Conservation (phyloP, 2,797 vertebrate genomes). For the Danio choprae region DNA sequence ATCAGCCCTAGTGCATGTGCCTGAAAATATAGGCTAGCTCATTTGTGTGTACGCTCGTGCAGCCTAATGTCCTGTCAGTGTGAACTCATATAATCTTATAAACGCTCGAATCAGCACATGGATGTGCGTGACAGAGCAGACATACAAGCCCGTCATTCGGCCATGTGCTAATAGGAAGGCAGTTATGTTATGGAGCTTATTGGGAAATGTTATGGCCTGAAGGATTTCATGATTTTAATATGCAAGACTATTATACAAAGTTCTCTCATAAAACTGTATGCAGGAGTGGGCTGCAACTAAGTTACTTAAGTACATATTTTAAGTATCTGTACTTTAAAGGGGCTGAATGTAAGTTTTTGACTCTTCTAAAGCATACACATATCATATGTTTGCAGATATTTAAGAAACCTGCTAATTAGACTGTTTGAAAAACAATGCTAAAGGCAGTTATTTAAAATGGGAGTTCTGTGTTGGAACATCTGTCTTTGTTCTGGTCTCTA, state of each 20-base stretch:
- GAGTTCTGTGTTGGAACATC: too few relatives aligned
- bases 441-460: too few relatives aligned
- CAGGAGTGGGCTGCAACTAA: too few relatives aligned
- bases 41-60: slow-evolving; percentile 10
- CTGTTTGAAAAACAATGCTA: too few relatives aligned
- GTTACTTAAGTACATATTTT: too few relatives aligned
- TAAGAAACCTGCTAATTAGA: too few relatives aligned
- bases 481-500: too few relatives aligned
- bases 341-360: too few relatives aligned
- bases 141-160: not conserved
- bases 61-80: slow-evolving; percentile 30
- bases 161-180: slow-evolving; percentile 9
- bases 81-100: slow-evolving; percentile 16
- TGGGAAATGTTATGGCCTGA: not conserved
- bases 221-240: not conserved
- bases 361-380: too few relatives aligned
- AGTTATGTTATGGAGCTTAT: slow-evolving; percentile 11
- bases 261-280: too few relatives aligned
- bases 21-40: slow-evolving; percentile 26
- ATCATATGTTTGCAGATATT: too few relatives aligned
- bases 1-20: slow-evolving; percentile 30
- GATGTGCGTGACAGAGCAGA: slow-evolving; percentile 30
- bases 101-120: slow-evolving; percentile 32
- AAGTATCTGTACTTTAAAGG: too few relatives aligned
- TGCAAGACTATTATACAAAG: not conserved